Evolutionary conservation across 2,113 vertebrate species (phyloP).

Genomic region (Mus musculus): GRCm39 chr9:91841501-91842000

Average conservation of each 20-base stretch:
- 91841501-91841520: not conserved
- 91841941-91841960: slow-evolving; percentile 87
- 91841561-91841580: slow-evolving; percentile 13
- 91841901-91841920: slow-evolving; percentile 91
- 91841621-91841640: not conserved
- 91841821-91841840: slow-evolving; percentile 89
- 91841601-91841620: slow-evolving; percentile 13
- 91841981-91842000: slow-evolving; percentile 89
- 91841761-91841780: slow-evolving; percentile 82
- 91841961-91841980: slow-evolving; percentile 89
- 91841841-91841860: slow-evolving; percentile 99
- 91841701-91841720: slow-evolving; percentile 78
- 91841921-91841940: slow-evolving; percentile 91
- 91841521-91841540: not conserved
- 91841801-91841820: slow-evolving; percentile 85
- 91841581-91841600: slow-evolving; percentile 21
- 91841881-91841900: slow-evolving; percentile 90
- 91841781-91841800: slow-evolving; percentile 87
- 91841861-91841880: slow-evolving; percentile 93
- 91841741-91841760: slow-evolving; percentile 83
- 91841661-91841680: slow-evolving; percentile 73
- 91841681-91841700: slow-evolving; percentile 65
- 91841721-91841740: slow-evolving; percentile 79
- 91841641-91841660: slow-evolving; percentile 23
- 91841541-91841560: slow-evolving; percentile 40